Evolutionary conservation across 30 jellyfish, hydroid and myxozoan genomes (phyloP).

Genomic region (Catostylus mosaicus): DNA sequence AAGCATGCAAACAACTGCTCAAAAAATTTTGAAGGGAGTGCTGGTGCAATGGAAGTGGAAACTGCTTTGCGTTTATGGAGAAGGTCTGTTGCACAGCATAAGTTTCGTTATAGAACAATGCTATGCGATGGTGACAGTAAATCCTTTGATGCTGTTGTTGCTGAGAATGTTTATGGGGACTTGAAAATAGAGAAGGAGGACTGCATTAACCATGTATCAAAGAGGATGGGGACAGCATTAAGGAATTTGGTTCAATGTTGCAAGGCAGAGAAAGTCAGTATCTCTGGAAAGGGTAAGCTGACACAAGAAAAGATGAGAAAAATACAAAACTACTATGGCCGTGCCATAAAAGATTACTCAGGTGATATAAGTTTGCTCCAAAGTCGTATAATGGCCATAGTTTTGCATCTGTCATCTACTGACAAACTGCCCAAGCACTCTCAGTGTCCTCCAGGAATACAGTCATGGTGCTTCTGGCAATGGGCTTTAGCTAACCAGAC

Average conservation of each 20-base stretch:
- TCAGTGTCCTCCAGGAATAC: conserved; percentile 52
- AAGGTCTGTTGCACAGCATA: background rate
- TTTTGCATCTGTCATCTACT: conserved; percentile 29
- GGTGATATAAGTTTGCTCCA: background rate
- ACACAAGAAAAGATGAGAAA: conserved; percentile 15
- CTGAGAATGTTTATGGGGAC: conserved; percentile 6
- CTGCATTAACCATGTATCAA: conserved; percentile 42
- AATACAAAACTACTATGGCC: conserved; percentile 33
- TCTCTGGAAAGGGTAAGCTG: conserved; percentile 64
- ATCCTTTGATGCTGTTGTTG: conserved; percentile 10
- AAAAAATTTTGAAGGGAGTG: conserved; percentile 28
- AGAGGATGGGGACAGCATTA: conserved; percentile 29
- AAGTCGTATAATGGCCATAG: conserved; percentile 14
- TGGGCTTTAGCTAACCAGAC: conserved; percentile 20
- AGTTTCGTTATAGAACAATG: conserved; percentile 27
- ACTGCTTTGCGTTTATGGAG: conserved; percentile 32
- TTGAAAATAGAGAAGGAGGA: background rate
- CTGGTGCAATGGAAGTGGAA: conserved; percentile 56
- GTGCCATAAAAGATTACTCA: conserved; percentile 15
- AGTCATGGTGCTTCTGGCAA: conserved; percentile 65
- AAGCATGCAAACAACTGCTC: conserved; percentile 12
- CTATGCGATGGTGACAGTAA: conserved; percentile 59
- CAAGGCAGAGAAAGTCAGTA: conserved; percentile 26
- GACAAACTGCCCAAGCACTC: conserved; percentile 29
- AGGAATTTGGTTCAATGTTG: conserved; percentile 11